Conservation (phyloP, 1,140 invertebrate species). For the Aphelinus atriplicis region DNA sequence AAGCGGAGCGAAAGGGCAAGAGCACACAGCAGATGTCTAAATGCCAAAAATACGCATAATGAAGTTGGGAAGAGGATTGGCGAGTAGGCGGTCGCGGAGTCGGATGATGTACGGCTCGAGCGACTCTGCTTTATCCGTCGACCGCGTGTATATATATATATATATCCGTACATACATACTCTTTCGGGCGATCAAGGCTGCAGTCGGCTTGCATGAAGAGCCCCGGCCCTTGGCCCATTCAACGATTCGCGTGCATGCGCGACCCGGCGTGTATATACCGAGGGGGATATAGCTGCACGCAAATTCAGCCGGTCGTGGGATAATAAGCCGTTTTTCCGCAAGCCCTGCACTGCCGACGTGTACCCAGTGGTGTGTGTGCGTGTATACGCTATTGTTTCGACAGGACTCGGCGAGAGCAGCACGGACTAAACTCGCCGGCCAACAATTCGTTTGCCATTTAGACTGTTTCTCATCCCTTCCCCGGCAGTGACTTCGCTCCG, state of each 20-base stretch:
- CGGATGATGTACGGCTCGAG: too few relatives aligned
- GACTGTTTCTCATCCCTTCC: too few relatives aligned
- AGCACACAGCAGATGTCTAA: not conserved
- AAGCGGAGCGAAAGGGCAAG: too few relatives aligned
- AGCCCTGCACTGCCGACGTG: not conserved
- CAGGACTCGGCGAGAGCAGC: too few relatives aligned
- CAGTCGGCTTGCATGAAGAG: not conserved
- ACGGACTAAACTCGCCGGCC: not conserved
- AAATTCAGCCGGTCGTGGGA: not conserved
- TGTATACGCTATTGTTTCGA: not conserved
- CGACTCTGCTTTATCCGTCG: not conserved
- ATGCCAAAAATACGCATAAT: constrained; percentile 31
- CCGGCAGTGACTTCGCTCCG: too few relatives aligned
- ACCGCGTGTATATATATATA: constrained; percentile 18
- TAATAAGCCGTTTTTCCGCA: constrained; percentile 23
- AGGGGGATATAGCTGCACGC: not conserved
- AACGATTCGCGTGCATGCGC: not conserved
- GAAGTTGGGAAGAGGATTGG: not conserved
- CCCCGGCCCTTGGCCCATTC: not conserved
- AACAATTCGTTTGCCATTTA: too few relatives aligned
- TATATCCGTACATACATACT: not conserved
- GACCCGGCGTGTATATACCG: not conserved
- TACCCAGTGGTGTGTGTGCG: too few relatives aligned
- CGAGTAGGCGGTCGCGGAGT: not conserved
- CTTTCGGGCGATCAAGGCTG: not conserved